Base-by-base conservation (phyloP, 2,113 vertebrate species). In the Trogon melanurus region DNA sequence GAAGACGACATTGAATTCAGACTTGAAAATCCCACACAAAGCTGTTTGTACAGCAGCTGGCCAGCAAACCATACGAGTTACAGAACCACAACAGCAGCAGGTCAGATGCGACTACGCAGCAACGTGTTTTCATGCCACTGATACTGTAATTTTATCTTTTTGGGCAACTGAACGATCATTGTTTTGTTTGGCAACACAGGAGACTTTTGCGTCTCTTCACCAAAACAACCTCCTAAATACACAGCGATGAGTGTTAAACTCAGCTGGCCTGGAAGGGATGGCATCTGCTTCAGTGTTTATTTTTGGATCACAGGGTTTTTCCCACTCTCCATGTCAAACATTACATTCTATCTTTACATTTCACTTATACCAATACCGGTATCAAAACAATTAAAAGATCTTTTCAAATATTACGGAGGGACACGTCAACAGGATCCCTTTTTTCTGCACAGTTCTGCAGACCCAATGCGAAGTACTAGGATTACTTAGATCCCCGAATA, bases 201-300 rank as follows among this genome's bases (percentile, higher is more conserved):
- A 80, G 60, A 34, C 19, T 96, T 94, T 5, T 72, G 53, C 2
- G 3, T 93, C 30, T 80, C 60, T 90, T 91, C 61, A 88, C 84
- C 48, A 76, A 90, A 95, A 94, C 71, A 79, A 53, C 80, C 66
- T 88, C 78, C 51, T 67, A 82, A 94, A 81, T 45, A 66, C 47
- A 73, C 2, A 78, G 45, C 48, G 86, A 69, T 32, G 72, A 74
- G 16, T 48, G 25, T 85, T 92, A 81, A 70, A 93, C 88, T 95
- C 87, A 87, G 29, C 76, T 76, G 66, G 69, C 79, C 89, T 87
- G 60, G 67, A 90, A 92, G 85, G 69, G 54, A 76, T 34, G 73
- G 64, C 95, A 95, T 90, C 79, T 96, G 91, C 56, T 95, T 96
- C 65, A 62, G 72, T 65, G 79, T 75, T 47, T 57, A 29, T 73